Percentiles rank a stretch among this genome's conserved stretches.
Conservation (phyloP, 2,113 vertebrate genomes). For the Lathamus discolor region DNA sequence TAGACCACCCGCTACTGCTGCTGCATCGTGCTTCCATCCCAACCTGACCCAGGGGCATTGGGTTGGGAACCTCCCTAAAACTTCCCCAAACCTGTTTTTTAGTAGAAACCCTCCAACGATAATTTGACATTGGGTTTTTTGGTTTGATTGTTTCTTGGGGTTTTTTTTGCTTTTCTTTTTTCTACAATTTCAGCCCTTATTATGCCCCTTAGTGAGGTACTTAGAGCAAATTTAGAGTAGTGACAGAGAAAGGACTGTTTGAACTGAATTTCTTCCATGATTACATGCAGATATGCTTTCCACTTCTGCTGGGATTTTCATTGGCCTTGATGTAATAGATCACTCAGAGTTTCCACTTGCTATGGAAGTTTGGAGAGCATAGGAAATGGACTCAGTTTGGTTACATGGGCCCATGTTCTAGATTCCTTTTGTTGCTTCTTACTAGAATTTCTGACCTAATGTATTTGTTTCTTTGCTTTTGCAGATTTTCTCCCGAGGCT, state of each 20-base stretch:
- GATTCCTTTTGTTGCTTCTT: constrained; percentile 13
- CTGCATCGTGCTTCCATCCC: constrained; percentile 61
- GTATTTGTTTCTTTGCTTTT: constrained; percentile 69
- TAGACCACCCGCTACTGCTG: constrained; percentile 67
- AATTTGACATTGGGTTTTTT: constrained; percentile 41
- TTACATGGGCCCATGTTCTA: constrained; percentile 68
- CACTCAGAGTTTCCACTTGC: constrained; percentile 60
- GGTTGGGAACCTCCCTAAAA: constrained; percentile 74
- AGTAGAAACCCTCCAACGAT: constrained; percentile 53
- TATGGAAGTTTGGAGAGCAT: constrained; percentile 59
- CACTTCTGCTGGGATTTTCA: constrained; percentile 74
- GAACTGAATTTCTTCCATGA: constrained; percentile 40
- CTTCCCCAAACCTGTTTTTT: constrained; percentile 72
- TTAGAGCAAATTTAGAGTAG: constrained; percentile 71
- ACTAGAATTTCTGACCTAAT: constrained; percentile 55
- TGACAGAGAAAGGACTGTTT: constrained; percentile 64
- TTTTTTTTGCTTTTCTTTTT: constrained; percentile 23
- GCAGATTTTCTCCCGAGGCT: constrained; percentile 96
- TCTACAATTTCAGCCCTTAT: constrained; percentile 41
- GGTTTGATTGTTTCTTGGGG: background rate
- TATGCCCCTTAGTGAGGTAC: constrained; percentile 52
- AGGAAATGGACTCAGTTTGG: constrained; percentile 53
- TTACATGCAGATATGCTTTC: constrained; percentile 68
- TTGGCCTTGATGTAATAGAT: constrained; percentile 60
- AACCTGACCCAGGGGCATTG: constrained; percentile 64